Evolutionary conservation across 2,797 vertebrate genomes (phyloP).

Genomic region (Arctocebus calabarensis): DNA sequence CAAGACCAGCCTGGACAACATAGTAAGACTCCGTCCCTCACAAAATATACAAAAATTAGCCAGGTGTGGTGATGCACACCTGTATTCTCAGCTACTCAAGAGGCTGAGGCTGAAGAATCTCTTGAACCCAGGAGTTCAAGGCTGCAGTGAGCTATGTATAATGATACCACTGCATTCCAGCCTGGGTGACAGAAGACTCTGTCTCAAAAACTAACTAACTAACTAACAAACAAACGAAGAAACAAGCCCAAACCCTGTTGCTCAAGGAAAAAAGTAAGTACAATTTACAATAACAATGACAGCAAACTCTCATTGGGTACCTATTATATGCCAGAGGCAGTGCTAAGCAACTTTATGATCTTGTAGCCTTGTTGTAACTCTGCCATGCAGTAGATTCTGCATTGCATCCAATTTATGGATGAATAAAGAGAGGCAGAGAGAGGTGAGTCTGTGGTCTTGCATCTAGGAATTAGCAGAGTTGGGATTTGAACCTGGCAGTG

Average conservation of each 20-base stretch:
- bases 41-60: not conserved
- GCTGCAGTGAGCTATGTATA: not conserved
- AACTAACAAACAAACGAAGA: not conserved
- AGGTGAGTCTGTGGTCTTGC: rapidly evolving
- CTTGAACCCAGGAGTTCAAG: not conserved
- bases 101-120: not conserved
- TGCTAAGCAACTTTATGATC: not conserved
- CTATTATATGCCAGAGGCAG: rapidly evolving
- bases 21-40: not conserved
- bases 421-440: not conserved
- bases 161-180: not conserved
- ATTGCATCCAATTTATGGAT: rapidly evolving
- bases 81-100: not conserved
- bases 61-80: not conserved
- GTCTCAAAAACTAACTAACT: not conserved
- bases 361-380: not conserved
- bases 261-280: not conserved
- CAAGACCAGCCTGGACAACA: not conserved
- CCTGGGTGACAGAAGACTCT: not conserved
- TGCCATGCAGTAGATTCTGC: rapidly evolving
- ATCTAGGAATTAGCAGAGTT: not conserved
- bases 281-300: not conserved
- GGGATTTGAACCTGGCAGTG: rapidly evolving
- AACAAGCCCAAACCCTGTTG: not conserved
- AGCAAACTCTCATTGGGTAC: not conserved